Base-by-base conservation (phyloP, 2,888 invertebrate genomes). In the Paralinhomoeus sp. region DNA sequence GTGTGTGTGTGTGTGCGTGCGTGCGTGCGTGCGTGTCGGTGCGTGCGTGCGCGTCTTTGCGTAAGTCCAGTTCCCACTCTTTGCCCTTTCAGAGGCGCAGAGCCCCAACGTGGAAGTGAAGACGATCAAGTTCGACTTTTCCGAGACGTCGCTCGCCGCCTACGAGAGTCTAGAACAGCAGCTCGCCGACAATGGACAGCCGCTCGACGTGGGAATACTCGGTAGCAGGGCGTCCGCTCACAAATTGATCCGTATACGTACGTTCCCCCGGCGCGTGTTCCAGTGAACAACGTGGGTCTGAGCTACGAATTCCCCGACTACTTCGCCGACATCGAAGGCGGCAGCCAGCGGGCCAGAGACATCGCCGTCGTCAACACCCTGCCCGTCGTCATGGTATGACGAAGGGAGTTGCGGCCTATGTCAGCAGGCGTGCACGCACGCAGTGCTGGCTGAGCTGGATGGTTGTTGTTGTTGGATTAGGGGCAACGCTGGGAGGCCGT, bases 251-350 rank as follows among this genome's bases (percentile, higher is more conserved):
- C 12, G 34, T 41, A 15, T 24, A 15, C 21, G 3, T 27, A 34
- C 20, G 34, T 41, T 7, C 7, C 37, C 3, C 3, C 13, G 3
- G 36, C 13, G 13, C 20, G 3, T 3, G 7, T 42, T 43, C 48
- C 60, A 61, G 75, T 91, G 34, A 91, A 91, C 67, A 89, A 89
- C 66, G 83, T 89, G 1, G 87, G 87, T 21, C 73, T 82, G 55
- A 78, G 79, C 33, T 82, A 84, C 61, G 68, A 73, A 0, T 74
- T 80, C 63, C 87, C 87, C 0, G 80, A 83, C 47, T 68, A 61
- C 48, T 66, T 67, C 50, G 51, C 56, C 36, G 60, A 66, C 31
- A 17, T 40, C 20, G 47, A 66, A 27, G 54, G 54, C 7, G 57
- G 60, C 31, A 57, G 72, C 62, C 74, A 76, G 3, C 69, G 71